These are phyloP conservation scores for Sinonovacula constricta DNA, from an alignment of 1,140 invertebrate genomes.

Conservation along the genomic window DNA sequence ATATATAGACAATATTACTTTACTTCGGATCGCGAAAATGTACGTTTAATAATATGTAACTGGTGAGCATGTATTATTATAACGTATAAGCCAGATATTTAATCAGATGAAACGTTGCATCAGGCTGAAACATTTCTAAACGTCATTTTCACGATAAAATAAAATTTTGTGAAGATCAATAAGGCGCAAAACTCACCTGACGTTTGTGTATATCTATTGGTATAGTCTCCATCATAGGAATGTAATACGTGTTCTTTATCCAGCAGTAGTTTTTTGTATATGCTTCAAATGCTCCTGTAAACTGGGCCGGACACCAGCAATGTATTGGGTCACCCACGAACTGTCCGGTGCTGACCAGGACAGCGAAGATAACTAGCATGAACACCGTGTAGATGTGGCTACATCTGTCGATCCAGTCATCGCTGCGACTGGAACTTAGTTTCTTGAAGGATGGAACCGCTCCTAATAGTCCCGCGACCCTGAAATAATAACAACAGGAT, in stretches of 20 bases:
- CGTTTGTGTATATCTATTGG: slow-evolving; percentile 59
- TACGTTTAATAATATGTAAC: neutral
- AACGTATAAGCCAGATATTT: neutral
- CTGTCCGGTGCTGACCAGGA: slow-evolving; percentile 71
- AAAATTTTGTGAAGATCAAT: neutral
- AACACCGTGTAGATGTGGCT: slow-evolving; percentile 71
- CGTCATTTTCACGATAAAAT: neutral
- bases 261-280: slow-evolving; percentile 77
- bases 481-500: no score
- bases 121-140: neutral
- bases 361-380: slow-evolving; percentile 66
- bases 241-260: slow-evolving; percentile 80
- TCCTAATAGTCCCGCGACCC: slow-evolving; percentile 20
- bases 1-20: neutral
- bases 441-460: slow-evolving; percentile 64
- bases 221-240: slow-evolving; percentile 79
- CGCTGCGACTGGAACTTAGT: slow-evolving; percentile 63
- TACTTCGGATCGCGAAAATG: neutral
- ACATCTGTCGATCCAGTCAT: slow-evolving; percentile 70
- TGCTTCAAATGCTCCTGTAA: slow-evolving; percentile 64
- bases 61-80: neutral
- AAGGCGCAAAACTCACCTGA: slow-evolving; percentile 44
- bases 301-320: slow-evolving; percentile 75
- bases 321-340: slow-evolving; percentile 76
- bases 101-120: neutral